Conservation (phyloP, 2,113 vertebrate genomes). For the Osmerus eperlanus region DNA sequence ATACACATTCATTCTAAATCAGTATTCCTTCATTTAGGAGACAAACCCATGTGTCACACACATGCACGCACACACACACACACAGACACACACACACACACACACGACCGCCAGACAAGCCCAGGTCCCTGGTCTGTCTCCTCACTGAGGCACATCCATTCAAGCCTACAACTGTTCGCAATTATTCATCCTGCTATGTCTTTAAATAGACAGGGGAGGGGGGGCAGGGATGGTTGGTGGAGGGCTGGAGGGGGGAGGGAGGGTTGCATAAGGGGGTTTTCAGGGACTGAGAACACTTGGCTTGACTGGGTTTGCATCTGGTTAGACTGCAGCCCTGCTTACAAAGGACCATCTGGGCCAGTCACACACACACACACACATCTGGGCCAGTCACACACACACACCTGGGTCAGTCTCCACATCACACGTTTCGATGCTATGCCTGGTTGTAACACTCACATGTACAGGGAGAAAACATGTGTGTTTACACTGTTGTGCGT, state of each 20-base stretch:
- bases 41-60: too few species aligned
- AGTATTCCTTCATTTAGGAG: too few species aligned
- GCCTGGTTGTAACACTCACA: background rate
- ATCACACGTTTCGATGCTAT: background rate
- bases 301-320: too few species aligned
- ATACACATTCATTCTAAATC: too few species aligned
- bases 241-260: background rate
- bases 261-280: too few species aligned
- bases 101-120: too few species aligned
- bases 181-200: slow-evolving; percentile 28
- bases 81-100: too few species aligned
- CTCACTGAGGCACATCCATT: slow-evolving; percentile 19
- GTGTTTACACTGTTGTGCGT: background rate
- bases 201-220: slow-evolving; percentile 23
- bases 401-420: background rate
- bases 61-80: too few species aligned
- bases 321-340: too few species aligned
- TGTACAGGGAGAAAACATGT: background rate
- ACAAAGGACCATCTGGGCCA: background rate
- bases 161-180: slow-evolving; percentile 37
- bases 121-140: too few species aligned
- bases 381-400: background rate
- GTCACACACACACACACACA: background rate
- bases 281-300: too few species aligned
- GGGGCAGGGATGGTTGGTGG: slow-evolving; percentile 35